These are phyloP conservation scores for Drosophila yakuba DNA, from an alignment of 1,140 invertebrate genomes.

Conservation along the genomic window DNA sequence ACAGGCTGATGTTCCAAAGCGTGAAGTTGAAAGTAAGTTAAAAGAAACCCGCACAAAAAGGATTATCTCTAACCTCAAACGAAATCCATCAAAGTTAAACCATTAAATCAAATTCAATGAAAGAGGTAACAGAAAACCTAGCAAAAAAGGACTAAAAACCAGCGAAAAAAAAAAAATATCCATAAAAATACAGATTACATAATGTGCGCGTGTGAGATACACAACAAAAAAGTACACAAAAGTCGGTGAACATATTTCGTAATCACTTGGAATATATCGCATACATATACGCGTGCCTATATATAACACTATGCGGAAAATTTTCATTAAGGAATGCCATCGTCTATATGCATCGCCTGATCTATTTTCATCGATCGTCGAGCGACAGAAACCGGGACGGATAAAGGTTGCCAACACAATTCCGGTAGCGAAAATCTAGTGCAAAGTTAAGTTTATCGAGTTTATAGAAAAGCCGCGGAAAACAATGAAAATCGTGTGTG, in stretches of 20 bases:
- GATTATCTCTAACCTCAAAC: conserved; percentile 80
- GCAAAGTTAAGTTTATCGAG: conserved; percentile 29
- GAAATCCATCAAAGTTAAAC: conserved; percentile 25
- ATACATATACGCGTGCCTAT: conserved; percentile 32
- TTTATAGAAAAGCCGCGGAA: conserved; percentile 27
- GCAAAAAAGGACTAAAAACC: conserved; percentile 20
- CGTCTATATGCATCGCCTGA: conserved; percentile 25
- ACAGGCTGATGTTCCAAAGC: conserved; percentile 84
- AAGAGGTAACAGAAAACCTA: neutral
- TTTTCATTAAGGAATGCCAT: conserved; percentile 48
- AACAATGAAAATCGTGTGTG: conserved; percentile 33
- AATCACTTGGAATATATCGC: conserved; percentile 60
- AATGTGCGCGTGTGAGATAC: conserved; percentile 74
- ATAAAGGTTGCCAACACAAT: neutral
- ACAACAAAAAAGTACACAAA: conserved; percentile 40
- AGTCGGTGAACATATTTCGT: conserved; percentile 66
- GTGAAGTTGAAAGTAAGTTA: conserved; percentile 85
- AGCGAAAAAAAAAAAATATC: conserved; percentile 20
- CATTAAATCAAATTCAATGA: conserved; percentile 16
- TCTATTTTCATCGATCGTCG: conserved; percentile 29
- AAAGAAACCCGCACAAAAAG: conserved; percentile 44
- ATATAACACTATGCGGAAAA: conserved; percentile 45
- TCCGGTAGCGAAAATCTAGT: conserved; percentile 28
- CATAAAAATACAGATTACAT: conserved; percentile 63
- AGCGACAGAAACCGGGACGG: conserved; percentile 10